Percentiles rank a stretch among this genome's conserved stretches.
Evolutionary conservation across 2,888 invertebrate species (phyloP).

Genomic region (Pyrrhosoma nymphula): DNA sequence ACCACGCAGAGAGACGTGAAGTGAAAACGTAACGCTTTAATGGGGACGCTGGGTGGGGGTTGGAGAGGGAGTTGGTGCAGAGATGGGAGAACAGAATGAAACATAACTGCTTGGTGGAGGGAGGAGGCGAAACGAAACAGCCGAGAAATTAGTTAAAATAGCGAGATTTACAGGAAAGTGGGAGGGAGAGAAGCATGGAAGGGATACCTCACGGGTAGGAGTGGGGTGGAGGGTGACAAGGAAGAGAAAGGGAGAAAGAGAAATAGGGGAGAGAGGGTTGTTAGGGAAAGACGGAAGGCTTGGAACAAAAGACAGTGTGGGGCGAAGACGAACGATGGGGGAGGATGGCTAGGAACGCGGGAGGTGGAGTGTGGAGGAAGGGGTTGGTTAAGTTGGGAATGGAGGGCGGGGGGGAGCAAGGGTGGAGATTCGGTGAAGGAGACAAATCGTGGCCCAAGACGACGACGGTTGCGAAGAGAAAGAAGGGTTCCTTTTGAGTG

Average conservation of each 20-base stretch:
- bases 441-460: conserved; percentile 30
- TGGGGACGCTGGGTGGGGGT: neutral
- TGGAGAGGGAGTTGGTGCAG: no score
- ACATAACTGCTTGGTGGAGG: neutral
- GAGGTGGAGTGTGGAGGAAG: neutral
- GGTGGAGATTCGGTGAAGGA: neutral
- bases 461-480: conserved; percentile 7
- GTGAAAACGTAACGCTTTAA: neutral
- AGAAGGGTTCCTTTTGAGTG: neutral
- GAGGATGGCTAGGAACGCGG: neutral
- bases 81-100: neutral
- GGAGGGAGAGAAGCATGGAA: conserved; percentile 3
- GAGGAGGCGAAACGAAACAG: neutral
- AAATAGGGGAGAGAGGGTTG: neutral
- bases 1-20: neutral
- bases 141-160: conserved; percentile 20
- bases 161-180: conserved; percentile 1
- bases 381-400: neutral
- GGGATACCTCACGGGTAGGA: neutral
- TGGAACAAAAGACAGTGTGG: neutral
- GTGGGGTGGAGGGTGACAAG: neutral
- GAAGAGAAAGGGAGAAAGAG: neutral
- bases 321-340: neutral
- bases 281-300: neutral
- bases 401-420: neutral